Conservation (phyloP, 2,888 invertebrate genomes). For the Siphonodentalium dalli region DNA sequence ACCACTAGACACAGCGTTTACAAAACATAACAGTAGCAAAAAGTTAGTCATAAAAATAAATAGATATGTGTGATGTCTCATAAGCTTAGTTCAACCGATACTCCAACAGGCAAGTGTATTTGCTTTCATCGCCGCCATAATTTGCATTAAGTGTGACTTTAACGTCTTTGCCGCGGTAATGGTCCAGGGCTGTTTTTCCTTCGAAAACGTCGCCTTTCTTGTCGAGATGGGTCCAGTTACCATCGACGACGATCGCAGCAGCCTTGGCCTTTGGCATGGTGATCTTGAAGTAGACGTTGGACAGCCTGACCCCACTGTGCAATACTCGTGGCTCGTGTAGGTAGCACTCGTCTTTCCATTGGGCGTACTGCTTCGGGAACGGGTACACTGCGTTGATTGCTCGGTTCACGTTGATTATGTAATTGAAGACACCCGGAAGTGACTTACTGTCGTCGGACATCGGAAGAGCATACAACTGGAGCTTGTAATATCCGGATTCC, state of each 20-base stretch:
- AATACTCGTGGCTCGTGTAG: conserved; percentile 51
- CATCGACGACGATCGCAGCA: conserved; percentile 59
- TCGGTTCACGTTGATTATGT: conserved; percentile 52
- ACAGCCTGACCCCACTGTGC: conserved; percentile 41
- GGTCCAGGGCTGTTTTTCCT: conserved; percentile 46
- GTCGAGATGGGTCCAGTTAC: conserved; percentile 61
- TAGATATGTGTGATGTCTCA: no score
- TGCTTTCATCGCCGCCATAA: conserved; percentile 56
- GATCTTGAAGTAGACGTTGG: conserved; percentile 44
- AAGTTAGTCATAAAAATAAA: no score
- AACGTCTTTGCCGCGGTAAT: conserved; percentile 48
- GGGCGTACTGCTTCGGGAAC: conserved; percentile 64
- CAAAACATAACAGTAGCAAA: no score
- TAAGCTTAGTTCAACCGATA: no score
- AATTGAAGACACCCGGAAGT: conserved; percentile 63
- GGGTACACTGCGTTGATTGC: conserved; percentile 42
- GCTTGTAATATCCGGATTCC: conserved; percentile 58
- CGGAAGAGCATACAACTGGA: conserved; percentile 61
- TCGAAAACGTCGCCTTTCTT: conserved; percentile 56
- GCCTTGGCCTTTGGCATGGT: conserved; percentile 56
- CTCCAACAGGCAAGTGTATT: conserved; percentile 62
- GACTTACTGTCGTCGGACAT: conserved; percentile 57
- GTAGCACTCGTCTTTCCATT: conserved; percentile 65
- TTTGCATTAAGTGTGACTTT: conserved; percentile 62
- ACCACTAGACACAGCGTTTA: no score